phyloP scores from a whole-genome alignment of 2,888 invertebrate genomes.

The Ormyrus rosae region DNA sequence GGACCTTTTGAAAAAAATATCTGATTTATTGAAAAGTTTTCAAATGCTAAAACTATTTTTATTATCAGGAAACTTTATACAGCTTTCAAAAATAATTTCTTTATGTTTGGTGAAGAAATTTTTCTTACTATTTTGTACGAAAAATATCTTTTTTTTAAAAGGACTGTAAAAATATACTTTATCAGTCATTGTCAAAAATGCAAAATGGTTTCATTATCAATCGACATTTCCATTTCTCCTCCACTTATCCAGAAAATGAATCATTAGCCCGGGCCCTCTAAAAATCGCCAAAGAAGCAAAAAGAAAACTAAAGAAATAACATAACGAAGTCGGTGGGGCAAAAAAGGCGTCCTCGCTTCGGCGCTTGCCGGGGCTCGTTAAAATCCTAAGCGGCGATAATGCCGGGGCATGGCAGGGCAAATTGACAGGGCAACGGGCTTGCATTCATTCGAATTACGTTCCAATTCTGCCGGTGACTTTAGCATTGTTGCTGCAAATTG shows the following conservation, averaged over 20 bases:
- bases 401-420: conserved; percentile 71
- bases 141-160: too few relatives aligned
- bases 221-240: too few relatives aligned
- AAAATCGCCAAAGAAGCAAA: background rate
- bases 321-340: conserved; percentile 22
- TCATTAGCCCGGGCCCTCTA: conserved; percentile 11
- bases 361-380: conserved; percentile 61
- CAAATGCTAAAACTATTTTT: too few relatives aligned
- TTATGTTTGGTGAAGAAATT: too few relatives aligned
- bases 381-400: conserved; percentile 71
- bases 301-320: conserved; percentile 22
- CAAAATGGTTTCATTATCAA: too few relatives aligned
- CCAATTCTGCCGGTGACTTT: conserved; percentile 75
- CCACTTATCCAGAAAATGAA: conserved; percentile 18
- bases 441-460: conserved; percentile 74
- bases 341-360: conserved; percentile 11
- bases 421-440: conserved; percentile 73
- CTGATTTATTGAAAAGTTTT: too few relatives aligned
- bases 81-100: too few relatives aligned
- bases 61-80: conserved; percentile 13
- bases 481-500: conserved; percentile 75
- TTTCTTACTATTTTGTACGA: background rate
- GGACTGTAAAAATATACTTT: too few relatives aligned
- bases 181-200: too few relatives aligned
- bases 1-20: background rate